Base-by-base conservation (phyloP, 2,797 vertebrate species). In the Liasis olivaceus region DNA sequence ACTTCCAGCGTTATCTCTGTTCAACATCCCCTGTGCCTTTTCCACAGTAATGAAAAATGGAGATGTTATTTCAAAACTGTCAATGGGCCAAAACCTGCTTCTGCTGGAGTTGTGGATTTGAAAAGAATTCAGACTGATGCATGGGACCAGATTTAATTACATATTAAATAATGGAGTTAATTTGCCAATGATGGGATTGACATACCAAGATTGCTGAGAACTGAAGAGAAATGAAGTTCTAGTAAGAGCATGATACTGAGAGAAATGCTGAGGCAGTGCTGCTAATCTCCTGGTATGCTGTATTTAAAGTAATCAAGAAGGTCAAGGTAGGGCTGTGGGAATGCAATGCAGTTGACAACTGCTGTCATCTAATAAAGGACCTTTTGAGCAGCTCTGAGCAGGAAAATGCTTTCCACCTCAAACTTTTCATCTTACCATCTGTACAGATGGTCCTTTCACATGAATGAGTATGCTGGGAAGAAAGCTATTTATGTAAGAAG, bases 11-110 rank as follows among this genome's bases (percentile, higher is more conserved):
- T 58, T 42, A 20, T n/a, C 14, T 42, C n/a, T 64, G 8, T 88
- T 63, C 87, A 88, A 28, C 36, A 14, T n/a, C 13, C 2, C 51
- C 36, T 47, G 72, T 81, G 72, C 72, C 9, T 81, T 47, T 81
- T 81, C 72, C 72, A 28, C 85, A 22, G 26, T 20, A 87, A 47
- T 72, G 47, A 62, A 60, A 56, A 86, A 89, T 5, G 3, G 26
- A 86, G 89, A 89, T 85, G 60, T 89, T 89, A 77, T 89, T 88
- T 91, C 47, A 66, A 93, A 88, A 59, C 47, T 47, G 85, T 90
- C 84, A 90, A 1, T 54, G 64, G 62, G 36, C 77, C 63, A 91
- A 69, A 84, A 86, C 26, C 42, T 42, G 63, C 58, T 72, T 91
- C 93, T 60, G 87, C 63, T 66, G 22, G 60, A 62, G 56, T 54